Evolutionary conservation across 2,888 invertebrate genomes (phyloP).

Genomic region (Linnaemya tessellans): DNA sequence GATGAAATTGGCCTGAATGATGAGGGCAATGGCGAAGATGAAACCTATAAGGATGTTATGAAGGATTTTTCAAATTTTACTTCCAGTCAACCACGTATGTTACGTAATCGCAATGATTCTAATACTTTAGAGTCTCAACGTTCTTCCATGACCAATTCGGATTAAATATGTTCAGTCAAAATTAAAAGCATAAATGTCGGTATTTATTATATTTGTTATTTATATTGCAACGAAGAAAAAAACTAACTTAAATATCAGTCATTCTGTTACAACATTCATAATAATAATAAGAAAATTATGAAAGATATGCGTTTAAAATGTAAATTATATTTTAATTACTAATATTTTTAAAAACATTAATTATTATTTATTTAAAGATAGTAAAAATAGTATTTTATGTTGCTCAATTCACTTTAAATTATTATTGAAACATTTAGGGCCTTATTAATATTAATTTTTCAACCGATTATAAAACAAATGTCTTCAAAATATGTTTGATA

Average conservation of each 20-base stretch:
- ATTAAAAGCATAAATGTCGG: constrained; percentile 47
- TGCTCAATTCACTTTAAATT: constrained; percentile 49
- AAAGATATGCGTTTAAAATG: constrained; percentile 59
- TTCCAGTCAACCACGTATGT: constrained; percentile 89
- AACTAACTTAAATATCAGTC: constrained; percentile 60
- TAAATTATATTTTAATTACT: constrained; percentile 42
- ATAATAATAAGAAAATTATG: constrained; percentile 47
- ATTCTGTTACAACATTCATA: constrained; percentile 66
- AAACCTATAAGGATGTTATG: constrained; percentile 96
- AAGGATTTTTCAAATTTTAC: constrained; percentile 94
- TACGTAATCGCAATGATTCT: constrained; percentile 82
- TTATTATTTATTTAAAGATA: constrained; percentile 64
- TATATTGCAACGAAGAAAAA: constrained; percentile 52
- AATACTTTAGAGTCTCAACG: constrained; percentile 82
- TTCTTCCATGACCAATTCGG: constrained; percentile 81
- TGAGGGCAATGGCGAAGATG: constrained; percentile 89
- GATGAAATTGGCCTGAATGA: constrained; percentile 96
- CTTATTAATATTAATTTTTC: too few species aligned
- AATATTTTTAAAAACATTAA: constrained; percentile 31
- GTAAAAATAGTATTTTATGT: constrained; percentile 47
- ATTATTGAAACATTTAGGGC: constrained; percentile 20
- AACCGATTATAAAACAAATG: too few species aligned
- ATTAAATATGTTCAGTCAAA: constrained; percentile 72
- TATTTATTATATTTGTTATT: constrained; percentile 71
- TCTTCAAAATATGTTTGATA: too few species aligned